These are phyloP conservation scores for Tetramorium simillimum DNA, from an alignment of 1,140 invertebrate species.

Conservation along the genomic window DNA sequence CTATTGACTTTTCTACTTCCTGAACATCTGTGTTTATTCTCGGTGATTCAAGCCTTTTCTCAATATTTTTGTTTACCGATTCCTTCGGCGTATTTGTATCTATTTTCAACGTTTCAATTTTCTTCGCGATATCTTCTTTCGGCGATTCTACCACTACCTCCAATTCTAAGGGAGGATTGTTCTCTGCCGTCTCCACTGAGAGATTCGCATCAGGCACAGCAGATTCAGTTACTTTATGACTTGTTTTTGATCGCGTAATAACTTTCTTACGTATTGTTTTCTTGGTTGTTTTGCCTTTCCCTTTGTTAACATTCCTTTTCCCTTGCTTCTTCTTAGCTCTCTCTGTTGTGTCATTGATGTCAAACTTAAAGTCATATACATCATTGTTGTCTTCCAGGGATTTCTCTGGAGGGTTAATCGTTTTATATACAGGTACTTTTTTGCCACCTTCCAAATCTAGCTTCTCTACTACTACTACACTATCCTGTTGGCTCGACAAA, in stretches of 20 bases:
- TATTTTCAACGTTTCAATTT: background rate
- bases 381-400: slow-evolving; percentile 19
- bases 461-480: slow-evolving; percentile 7
- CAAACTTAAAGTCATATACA: slow-evolving; percentile 69
- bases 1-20: background rate
- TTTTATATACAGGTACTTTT: slow-evolving; percentile 65
- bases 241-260: background rate
- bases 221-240: slow-evolving; percentile 2
- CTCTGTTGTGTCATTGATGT: slow-evolving; percentile 61
- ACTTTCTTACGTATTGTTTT: slow-evolving; percentile 9
- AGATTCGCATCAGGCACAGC: background rate
- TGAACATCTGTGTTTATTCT: background rate
- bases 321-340: slow-evolving; percentile 44
- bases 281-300: background rate
- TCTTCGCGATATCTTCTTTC: background rate
- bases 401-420: background rate
- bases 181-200: background rate
- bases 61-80: background rate
- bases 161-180: slow-evolving; percentile 20
- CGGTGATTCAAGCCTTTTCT: background rate
- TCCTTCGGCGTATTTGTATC: background rate
- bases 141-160: background rate
- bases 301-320: slow-evolving; percentile 14
- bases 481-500: background rate
- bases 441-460: background rate